Percentiles rank a stretch among this genome's conserved stretches.
Conservation (phyloP, 2,797 vertebrate genomes). For the Corythornis leucogaster region DNA sequence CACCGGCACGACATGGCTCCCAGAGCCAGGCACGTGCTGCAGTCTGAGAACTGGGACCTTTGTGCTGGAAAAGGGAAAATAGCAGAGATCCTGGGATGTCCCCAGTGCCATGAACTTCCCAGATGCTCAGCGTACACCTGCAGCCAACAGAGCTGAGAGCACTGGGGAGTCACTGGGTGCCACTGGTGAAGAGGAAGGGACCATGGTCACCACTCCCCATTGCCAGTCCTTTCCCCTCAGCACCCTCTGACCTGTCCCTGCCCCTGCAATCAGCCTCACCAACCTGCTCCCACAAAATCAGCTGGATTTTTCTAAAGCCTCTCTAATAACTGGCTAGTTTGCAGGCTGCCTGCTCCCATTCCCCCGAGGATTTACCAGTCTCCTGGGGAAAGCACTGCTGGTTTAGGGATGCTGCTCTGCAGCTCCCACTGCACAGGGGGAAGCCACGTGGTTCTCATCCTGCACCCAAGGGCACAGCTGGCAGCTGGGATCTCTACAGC, state of each 20-base stretch:
- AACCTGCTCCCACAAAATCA: background rate
- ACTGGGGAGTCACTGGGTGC: accelerated
- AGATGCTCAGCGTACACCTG: background rate
- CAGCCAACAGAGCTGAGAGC: background rate
- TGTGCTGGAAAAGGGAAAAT: background rate
- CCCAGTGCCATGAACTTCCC: background rate
- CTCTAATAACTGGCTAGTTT: too few species aligned
- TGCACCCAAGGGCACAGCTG: background rate
- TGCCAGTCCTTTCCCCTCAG: background rate
- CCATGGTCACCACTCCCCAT: background rate
- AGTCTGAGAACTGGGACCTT: background rate
- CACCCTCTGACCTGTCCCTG: background rate
- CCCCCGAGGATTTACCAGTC: background rate
- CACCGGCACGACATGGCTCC: accelerated
- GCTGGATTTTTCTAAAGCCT: background rate
- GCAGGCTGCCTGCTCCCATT: background rate
- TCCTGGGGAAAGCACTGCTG: background rate
- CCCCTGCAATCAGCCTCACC: background rate
- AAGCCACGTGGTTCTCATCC: background rate
- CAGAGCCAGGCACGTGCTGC: background rate
- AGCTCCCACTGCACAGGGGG: accelerated
- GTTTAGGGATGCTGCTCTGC: background rate
- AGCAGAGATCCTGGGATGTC: background rate
- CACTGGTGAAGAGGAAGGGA: background rate
- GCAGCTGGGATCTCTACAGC: accelerated